Conservation (phyloP, 1,140 invertebrate species). For the Zaprionus lachaisei region DNA sequence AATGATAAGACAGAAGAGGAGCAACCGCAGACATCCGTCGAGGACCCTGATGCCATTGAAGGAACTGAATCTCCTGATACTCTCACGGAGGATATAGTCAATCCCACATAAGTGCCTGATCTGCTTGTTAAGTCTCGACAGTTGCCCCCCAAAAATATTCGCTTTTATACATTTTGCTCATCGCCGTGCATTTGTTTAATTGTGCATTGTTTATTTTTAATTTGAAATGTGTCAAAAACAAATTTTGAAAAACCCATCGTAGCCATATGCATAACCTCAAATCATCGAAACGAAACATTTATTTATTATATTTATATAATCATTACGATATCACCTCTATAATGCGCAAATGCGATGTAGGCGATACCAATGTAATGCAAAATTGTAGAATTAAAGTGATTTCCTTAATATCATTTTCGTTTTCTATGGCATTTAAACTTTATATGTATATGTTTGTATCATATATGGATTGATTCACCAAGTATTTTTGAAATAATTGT, state of each 20-base stretch:
- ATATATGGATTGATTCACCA: no score
- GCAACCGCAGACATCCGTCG: not conserved
- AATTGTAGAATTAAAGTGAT: conserved; percentile 60
- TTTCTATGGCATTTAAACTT: not conserved
- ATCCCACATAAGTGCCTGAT: conserved; percentile 54
- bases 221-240: conserved; percentile 23
- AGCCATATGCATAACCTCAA: conserved; percentile 40
- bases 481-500: no score
- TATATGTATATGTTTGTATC: no score
- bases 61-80: not conserved
- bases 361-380: conserved; percentile 28
- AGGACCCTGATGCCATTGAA: not conserved
- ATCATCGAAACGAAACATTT: conserved; percentile 55
- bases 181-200: conserved; percentile 60
- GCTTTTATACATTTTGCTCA: conserved; percentile 9
- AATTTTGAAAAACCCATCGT: conserved; percentile 7
- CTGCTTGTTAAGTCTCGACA: conserved; percentile 27
- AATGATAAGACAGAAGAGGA: not conserved
- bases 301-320: conserved; percentile 68
- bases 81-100: not conserved
- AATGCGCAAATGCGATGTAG: conserved; percentile 23
- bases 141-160: conserved; percentile 1
- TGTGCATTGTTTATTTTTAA: conserved; percentile 30
- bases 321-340: conserved; percentile 41
- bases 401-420: conserved; percentile 23